A percentile compares a stretch with the other conserved stretches of the same genome.
phyloP scores from a whole-genome alignment of 2,888 invertebrate species.

The Heteromurus nitidus region DNA sequence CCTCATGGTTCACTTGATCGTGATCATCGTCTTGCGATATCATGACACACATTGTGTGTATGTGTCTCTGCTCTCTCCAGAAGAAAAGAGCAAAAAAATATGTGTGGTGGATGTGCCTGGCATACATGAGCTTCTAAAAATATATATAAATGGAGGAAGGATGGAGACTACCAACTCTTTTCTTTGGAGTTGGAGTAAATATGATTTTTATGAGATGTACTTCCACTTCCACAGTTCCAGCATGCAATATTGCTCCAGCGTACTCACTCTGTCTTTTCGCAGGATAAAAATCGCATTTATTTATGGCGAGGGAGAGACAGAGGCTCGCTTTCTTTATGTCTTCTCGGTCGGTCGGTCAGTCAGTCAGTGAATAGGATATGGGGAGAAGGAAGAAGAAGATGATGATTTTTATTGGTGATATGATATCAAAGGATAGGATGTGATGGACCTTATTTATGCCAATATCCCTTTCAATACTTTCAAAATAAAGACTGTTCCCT shows the following conservation, averaged over 20 bases:
- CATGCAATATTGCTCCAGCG: background rate
- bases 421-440: no score
- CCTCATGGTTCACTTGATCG: constrained; percentile 5
- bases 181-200: background rate
- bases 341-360: constrained; percentile 27
- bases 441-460: no score
- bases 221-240: constrained; percentile 8
- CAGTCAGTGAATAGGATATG: constrained; percentile 9
- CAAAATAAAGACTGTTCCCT: no score
- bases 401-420: background rate
- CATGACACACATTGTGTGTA: constrained; percentile 8
- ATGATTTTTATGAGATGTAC: constrained; percentile 1
- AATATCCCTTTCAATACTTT: no score
- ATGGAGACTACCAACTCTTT: background rate
- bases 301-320: constrained; percentile 24
- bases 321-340: background rate
- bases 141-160: constrained; percentile 13
- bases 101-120: no score
- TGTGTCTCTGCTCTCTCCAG: background rate
- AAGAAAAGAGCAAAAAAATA: background rate
- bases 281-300: constrained; percentile 43
- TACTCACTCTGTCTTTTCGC: constrained; percentile 17
- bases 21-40: background rate
- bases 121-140: no score
- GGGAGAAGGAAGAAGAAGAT: background rate